Percentiles rank a stretch among this genome's conserved stretches.
phyloP scores from a whole-genome alignment of 1,140 invertebrate species.

The Araneus ventricosus region DNA sequence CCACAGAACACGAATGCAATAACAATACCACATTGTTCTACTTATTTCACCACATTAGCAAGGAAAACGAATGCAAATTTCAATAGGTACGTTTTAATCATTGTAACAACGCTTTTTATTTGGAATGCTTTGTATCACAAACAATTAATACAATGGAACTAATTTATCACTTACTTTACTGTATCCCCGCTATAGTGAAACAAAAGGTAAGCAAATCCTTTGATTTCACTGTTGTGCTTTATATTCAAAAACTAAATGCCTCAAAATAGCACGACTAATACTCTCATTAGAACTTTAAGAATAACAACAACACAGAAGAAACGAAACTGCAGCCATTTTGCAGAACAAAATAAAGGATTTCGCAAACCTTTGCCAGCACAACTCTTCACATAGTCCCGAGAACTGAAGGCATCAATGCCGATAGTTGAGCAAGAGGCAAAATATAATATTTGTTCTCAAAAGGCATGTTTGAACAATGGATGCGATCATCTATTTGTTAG shows the following conservation, averaged over 20 bases:
- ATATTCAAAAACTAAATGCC: not conserved
- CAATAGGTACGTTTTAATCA: not conserved
- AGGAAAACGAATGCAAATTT: not conserved
- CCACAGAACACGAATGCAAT: too few species aligned
- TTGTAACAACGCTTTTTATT: not conserved
- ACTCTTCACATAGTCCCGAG: not conserved
- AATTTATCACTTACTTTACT: not conserved
- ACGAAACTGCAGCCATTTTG: not conserved
- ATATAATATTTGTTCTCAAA: conserved; percentile 53
- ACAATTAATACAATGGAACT: too few species aligned
- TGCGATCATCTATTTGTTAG: conserved; percentile 56
- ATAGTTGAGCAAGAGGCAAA: conserved; percentile 32
- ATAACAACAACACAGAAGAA: not conserved
- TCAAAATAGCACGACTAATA: not conserved
- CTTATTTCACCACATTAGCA: not conserved
- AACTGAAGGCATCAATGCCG: conserved; percentile 21
- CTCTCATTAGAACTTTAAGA: not conserved
- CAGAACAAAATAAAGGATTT: not conserved
- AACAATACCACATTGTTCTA: not conserved
- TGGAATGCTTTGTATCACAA: too few species aligned
- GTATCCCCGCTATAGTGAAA: not conserved
- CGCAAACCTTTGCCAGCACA: not conserved
- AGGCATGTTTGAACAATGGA: conserved; percentile 53
- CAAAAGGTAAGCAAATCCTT: not conserved
- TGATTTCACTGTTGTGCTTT: not conserved